These are phyloP conservation scores for Sebastes elongatus DNA, from an alignment of 2,797 vertebrate genomes.

Conservation along the genomic window DNA sequence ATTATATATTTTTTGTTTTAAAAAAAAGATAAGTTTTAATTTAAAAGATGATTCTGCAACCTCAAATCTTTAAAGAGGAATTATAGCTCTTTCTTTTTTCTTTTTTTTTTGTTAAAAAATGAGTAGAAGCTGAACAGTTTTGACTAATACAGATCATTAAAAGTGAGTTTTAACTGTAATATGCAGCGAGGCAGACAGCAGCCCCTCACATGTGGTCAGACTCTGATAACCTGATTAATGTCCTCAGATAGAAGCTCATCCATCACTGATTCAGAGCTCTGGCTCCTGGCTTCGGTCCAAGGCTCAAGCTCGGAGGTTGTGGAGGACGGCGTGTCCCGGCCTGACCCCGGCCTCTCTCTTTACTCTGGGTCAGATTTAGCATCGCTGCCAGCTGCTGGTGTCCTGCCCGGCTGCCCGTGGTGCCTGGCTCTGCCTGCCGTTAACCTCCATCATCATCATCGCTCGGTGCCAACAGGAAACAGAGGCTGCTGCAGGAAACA, in stretches of 20 bases:
- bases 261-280: constrained; percentile 10
- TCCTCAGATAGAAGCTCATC: constrained; percentile 9
- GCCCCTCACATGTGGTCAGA: background rate
- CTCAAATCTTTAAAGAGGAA: too few relatives aligned
- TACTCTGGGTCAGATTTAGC: constrained; percentile 45
- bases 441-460: constrained; percentile 18
- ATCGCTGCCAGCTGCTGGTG: constrained; percentile 28
- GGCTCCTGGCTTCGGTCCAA: constrained; percentile 15
- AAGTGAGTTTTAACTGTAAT: background rate
- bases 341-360: constrained; percentile 34
- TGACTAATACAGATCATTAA: background rate
- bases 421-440: constrained; percentile 54
- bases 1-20: background rate
- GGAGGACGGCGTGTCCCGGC: constrained; percentile 23
- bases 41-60: too few relatives aligned
- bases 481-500: constrained; percentile 54
- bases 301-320: constrained; percentile 4
- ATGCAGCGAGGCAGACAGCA: background rate
- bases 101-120: too few relatives aligned
- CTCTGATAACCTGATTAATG: constrained; percentile 31
- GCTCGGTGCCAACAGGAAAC: constrained; percentile 52
- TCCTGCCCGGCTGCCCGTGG: constrained; percentile 20
- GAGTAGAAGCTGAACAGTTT: too few relatives aligned
- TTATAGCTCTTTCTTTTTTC: too few relatives aligned
- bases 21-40: background rate